Base-by-base conservation (phyloP, 2,888 invertebrate genomes). In the Oegoconia quadripuncta region DNA sequence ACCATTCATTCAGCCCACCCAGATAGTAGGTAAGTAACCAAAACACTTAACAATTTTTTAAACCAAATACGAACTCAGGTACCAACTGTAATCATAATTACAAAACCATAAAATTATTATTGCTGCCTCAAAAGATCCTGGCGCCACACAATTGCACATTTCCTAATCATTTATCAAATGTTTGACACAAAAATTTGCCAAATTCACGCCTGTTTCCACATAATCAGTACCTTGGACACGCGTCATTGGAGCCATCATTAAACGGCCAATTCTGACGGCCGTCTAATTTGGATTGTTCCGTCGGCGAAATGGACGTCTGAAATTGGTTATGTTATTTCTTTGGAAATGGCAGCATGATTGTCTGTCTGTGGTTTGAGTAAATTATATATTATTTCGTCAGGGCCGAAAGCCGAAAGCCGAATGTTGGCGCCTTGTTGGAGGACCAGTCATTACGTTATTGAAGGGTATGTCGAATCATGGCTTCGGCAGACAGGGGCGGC, bases 361-460 rank as follows among this genome's bases (percentile, higher is more conserved):
- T 68, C 67, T 58, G 63, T 56, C 62, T 55, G 64, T 59, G 63
- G 60, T 68, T 66, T 74, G 67, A 61, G 63, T 64, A 83, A 84
- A 84, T 84, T 77, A 79, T 60, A 80, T 76, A 69, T 81, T 70
- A 77, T 79, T 76, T 72, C 59, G 59, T 30, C 53, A 57, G 42
- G 34, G 45, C 54, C 49, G 53, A 63, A 63, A 67, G 66, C 66
- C 70, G 64, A 74, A 72, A 73, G 73, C 63, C 64, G 64, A 72
- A 59, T 64, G 72, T 81, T 78, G 86, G 86, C 86, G 86, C 86
- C 86, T 82, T 56, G 70, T 82, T 79, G 68, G 61, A 52, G 51
- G 65, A 52, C 55, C 59, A 53, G 52, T 77, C 69, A 76, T 83
- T 81, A 79, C 63, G 52, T 67, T 74, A 76, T 75, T 74, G 76